Conservation (phyloP, 2,797 vertebrate species). For the Diceros bicornis region DNA sequence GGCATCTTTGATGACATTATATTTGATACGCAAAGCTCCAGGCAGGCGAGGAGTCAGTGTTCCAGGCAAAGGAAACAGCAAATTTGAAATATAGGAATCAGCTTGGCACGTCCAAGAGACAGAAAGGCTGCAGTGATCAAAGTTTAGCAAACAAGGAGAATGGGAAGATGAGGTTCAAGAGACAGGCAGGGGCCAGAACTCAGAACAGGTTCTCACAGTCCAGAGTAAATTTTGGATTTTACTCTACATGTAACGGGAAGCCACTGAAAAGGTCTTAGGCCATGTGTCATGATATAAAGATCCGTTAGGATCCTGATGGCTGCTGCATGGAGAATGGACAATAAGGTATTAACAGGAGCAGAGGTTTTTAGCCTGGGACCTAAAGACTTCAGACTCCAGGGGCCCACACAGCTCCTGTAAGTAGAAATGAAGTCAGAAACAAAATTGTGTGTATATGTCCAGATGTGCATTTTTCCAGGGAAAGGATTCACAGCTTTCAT, state of each 20-base stretch:
- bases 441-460: background rate
- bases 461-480: background rate
- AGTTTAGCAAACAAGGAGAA: background rate
- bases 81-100: background rate
- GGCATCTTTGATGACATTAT: background rate
- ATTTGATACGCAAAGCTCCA: background rate
- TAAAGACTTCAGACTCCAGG: background rate
- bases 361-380: background rate
- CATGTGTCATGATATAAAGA: background rate
- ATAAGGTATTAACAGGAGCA: background rate
- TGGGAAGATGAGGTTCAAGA: background rate
- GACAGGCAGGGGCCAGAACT: background rate
- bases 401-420: background rate
- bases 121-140: background rate
- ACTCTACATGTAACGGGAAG: background rate
- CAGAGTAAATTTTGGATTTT: background rate
- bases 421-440: background rate
- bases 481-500: background rate
- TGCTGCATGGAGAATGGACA: background rate
- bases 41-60: background rate
- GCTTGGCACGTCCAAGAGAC: background rate
- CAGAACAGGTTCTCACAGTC: background rate
- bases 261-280: background rate
- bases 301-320: background rate
- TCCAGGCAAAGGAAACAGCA: background rate